Base-by-base conservation (phyloP, 2,888 invertebrate genomes). In the Abrostola tripartita region DNA sequence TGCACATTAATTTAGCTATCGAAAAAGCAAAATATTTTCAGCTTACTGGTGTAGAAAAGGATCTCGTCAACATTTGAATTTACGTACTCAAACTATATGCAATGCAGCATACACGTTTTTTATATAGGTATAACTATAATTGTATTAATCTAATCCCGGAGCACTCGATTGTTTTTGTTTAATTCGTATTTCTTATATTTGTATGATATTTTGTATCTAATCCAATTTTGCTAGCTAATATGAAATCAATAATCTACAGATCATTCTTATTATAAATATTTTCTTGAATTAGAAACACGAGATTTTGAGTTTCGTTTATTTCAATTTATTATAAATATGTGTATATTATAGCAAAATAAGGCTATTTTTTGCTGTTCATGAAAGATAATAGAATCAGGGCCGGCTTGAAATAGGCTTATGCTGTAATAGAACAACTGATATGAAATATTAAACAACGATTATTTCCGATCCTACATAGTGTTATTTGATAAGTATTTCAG, bases 231-330 rank as follows among this genome's bases (percentile, higher is more conserved):
- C 66, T 40, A 40, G 40, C 59, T 72, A 63, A 68, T 71, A 57
- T 49, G 57, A 52, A 74, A 54, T 49, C 61, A 41, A 57, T 60
- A 37, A 53, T 36, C 12, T 52, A 35, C 1, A 4, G 11, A 11
- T 14, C 44, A 54, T 49, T 14, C 61, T 69, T 57, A 51, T 56
- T 24, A 36, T 52, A 47, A 62, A 66, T 38, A 56, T 61, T 53
- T 55, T 61, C 69, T 55, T 65, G 61, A 55, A 52, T 68, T 72
- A 50, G 68, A 71, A 79, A 79, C 75, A 73, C 75, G 79, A 79
- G 75, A 77, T 75, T 79, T 77, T 79, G 78, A 69, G 78, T 78
- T 78, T 78, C 76, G 65, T 76, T 76, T 53, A 63, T 56, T 63
- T 71, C 68, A 71, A 67, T 65, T 37, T 38, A 65, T 53, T 38